Evolutionary conservation across 1,140 invertebrate species (phyloP).

Genomic region (Zaprionus gabonicus): DNA sequence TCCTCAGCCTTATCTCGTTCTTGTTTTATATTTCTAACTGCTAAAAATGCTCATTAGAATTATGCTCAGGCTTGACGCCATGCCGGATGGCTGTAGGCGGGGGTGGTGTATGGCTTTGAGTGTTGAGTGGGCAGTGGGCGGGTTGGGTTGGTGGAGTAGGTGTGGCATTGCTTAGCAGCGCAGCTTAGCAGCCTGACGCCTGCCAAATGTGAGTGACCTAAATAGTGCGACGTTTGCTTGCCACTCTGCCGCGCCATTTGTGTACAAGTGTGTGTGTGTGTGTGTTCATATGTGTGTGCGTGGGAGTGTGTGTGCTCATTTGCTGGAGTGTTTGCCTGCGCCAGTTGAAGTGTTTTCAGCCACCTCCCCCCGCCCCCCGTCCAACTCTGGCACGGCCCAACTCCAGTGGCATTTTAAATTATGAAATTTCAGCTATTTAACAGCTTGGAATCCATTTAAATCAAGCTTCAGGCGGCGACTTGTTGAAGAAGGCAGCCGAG

Average conservation of each 20-base stretch:
- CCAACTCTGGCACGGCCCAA: background rate
- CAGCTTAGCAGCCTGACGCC: conserved; percentile 63
- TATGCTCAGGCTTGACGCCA: conserved; percentile 37
- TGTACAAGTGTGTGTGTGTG: background rate
- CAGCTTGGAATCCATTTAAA: conserved; percentile 74
- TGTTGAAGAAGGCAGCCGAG: conserved; percentile 17
- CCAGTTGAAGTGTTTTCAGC: conserved; percentile 52
- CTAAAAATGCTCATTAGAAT: conserved; percentile 73
- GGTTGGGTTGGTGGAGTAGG: background rate
- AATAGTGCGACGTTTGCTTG: conserved; percentile 72
- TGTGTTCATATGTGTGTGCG: conserved; percentile 8
- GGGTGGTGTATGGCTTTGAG: too few relatives aligned
- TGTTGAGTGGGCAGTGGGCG: too few relatives aligned
- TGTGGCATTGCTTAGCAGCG: conserved; percentile 19
- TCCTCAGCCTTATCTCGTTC: conserved; percentile 5
- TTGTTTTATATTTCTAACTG: background rate
- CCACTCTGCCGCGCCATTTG: conserved; percentile 43
- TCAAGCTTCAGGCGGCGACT: conserved; percentile 50
- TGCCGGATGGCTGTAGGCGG: conserved; percentile 10
- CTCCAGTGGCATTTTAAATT: conserved; percentile 70
- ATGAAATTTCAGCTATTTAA: conserved; percentile 76
- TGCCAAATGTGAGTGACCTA: conserved; percentile 80
- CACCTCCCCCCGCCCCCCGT: background rate
- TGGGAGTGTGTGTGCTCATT: conserved; percentile 59
- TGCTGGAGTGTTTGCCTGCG: conserved; percentile 64